Conservation (phyloP, 2,797 vertebrate genomes). For the Rhinoraja longicauda region DNA sequence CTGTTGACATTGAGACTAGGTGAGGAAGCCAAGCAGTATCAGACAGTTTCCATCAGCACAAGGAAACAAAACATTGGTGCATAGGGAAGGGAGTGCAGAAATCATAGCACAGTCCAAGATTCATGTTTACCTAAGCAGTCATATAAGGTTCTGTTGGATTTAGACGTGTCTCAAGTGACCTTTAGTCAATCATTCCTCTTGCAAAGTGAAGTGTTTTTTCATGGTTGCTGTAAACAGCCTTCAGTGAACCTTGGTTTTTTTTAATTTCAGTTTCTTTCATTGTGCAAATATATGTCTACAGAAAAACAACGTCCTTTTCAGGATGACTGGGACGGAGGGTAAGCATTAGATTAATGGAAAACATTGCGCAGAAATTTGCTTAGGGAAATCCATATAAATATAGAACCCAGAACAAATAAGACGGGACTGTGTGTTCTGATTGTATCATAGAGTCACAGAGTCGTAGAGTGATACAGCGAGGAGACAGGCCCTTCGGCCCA, state of each 20-base stretch:
- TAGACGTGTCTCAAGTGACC: background rate
- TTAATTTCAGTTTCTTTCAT: background rate
- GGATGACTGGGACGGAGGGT: background rate
- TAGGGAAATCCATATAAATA: conserved; percentile 13
- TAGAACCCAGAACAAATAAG: background rate
- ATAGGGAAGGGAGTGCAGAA: background rate
- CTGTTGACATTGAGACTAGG: background rate
- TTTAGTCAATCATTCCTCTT: background rate
- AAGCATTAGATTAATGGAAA: background rate
- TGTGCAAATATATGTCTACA: background rate
- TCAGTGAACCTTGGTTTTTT: background rate
- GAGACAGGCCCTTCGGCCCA: too few species aligned
- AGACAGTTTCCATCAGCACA: too few species aligned
- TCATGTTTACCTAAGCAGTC: background rate
- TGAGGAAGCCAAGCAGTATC: background rate
- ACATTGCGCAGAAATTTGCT: conserved; percentile 9
- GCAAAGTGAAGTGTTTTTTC: background rate
- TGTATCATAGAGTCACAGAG: too few species aligned
- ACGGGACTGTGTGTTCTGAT: background rate
- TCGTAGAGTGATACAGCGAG: too few species aligned
- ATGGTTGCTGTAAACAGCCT: background rate
- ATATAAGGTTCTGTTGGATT: background rate
- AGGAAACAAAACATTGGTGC: background rate
- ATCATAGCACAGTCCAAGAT: background rate
- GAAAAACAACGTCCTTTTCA: background rate